These are phyloP conservation scores for Panzeria rudis DNA, from an alignment of 2,888 invertebrate genomes.

Conservation along the genomic window DNA sequence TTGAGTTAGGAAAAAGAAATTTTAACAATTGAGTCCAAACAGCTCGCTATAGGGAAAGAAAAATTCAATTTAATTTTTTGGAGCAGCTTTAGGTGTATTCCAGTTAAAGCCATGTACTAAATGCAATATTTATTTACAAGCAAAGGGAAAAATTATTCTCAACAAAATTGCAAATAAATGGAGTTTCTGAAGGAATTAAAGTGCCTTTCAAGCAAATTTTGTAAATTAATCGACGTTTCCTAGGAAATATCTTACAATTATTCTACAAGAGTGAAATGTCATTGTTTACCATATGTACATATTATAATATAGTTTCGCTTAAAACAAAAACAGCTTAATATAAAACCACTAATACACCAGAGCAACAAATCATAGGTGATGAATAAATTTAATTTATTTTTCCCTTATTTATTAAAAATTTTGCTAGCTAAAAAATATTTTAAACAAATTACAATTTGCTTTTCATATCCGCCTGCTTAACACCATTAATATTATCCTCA, in stretches of 20 bases:
- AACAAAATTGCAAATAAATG: background rate
- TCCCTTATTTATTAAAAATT: background rate
- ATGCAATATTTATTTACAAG: background rate
- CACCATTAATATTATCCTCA: constrained; percentile 1
- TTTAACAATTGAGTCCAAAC: too few relatives aligned
- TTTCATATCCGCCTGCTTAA: constrained; percentile 18
- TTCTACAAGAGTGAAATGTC: too few relatives aligned
- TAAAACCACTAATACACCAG: background rate
- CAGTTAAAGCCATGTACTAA: background rate
- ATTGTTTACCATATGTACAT: too few relatives aligned
- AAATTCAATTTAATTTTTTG: too few relatives aligned
- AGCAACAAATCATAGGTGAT: too few relatives aligned
- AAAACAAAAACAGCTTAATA: background rate
- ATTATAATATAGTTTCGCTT: background rate
- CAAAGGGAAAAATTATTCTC: background rate
- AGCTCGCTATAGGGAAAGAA: too few relatives aligned
- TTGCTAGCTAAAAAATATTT: too few relatives aligned
- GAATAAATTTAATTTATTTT: background rate
- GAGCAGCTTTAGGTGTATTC: background rate
- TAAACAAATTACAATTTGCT: constrained; percentile 33
- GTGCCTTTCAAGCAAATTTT: background rate
- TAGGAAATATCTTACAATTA: background rate
- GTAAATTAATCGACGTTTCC: background rate
- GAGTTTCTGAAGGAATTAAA: background rate
- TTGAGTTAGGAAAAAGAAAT: too few relatives aligned